phyloP scores from a whole-genome alignment of 2,113 vertebrate genomes.

The Microcebus jonahi region DNA sequence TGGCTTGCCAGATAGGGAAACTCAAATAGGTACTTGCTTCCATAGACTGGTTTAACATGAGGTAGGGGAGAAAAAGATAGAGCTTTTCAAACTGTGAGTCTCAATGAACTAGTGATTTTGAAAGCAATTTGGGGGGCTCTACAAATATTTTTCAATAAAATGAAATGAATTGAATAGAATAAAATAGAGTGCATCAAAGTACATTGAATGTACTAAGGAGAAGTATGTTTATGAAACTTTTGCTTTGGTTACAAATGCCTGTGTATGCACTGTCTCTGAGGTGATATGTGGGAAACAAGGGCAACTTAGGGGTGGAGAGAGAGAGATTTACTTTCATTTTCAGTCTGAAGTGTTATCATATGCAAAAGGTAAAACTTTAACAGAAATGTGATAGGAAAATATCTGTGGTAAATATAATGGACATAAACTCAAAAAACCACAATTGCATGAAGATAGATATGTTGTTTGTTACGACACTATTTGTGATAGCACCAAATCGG shows the following conservation, averaged over 20 bases:
- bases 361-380: not conserved
- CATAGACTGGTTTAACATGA: not conserved
- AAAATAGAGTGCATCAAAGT: not conserved
- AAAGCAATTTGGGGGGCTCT: conserved; percentile 3
- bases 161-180: not conserved
- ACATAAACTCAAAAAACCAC: conserved; percentile 9
- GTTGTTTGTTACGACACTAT: not conserved
- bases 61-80: not conserved
- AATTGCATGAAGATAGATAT: not conserved
- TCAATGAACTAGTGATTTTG: conserved; percentile 10
- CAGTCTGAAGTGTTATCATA: not conserved
- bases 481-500: not conserved
- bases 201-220: not conserved
- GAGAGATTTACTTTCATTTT: not conserved
- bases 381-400: not conserved
- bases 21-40: not conserved
- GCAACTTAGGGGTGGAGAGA: not conserved
- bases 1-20: not conserved
- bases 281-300: not conserved
- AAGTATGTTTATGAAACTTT: not conserved
- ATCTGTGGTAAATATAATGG: not conserved
- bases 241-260: not conserved
- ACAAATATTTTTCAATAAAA: conserved; percentile 23
- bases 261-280: not conserved
- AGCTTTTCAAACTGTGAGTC: not conserved